These are phyloP conservation scores for Abrostola triplasia DNA, from an alignment of 2,888 invertebrate genomes.

Conservation along the genomic window DNA sequence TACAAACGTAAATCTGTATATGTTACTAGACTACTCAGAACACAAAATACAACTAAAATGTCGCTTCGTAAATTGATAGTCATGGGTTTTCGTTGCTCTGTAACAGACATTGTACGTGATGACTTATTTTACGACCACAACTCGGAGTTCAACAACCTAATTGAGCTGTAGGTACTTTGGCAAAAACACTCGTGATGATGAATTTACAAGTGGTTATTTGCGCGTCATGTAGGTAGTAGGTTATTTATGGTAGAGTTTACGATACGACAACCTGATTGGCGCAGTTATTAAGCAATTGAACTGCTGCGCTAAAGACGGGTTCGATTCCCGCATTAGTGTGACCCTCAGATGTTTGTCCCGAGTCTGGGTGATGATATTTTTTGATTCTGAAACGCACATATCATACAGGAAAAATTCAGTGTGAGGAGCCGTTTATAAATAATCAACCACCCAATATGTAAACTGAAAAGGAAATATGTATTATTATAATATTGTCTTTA, in stretches of 20 bases:
- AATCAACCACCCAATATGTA: no score
- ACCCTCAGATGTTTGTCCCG: no score
- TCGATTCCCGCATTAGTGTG: no score
- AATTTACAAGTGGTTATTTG: constrained; percentile 5
- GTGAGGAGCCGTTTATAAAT: no score
- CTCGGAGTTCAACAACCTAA: constrained; percentile 1
- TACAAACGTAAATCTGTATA: no score
- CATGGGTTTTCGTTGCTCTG: background rate
- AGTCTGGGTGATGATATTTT: no score
- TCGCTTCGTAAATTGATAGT: background rate
- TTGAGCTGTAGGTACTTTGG: constrained; percentile 4
- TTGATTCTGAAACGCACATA: no score
- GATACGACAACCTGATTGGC: background rate
- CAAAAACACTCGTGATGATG: constrained; percentile 3
- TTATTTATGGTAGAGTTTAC: background rate
- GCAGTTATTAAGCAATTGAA: no score
- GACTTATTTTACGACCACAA: constrained; percentile 1
- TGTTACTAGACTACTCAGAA: background rate
- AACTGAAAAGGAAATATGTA: no score
- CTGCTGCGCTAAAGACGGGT: no score
- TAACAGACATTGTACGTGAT: background rate
- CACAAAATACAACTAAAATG: background rate
- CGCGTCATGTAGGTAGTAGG: background rate
- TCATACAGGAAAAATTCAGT: no score
- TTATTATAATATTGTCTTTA: background rate